phyloP scores from a whole-genome alignment of 2,113 vertebrate species.

The Trichomycterus rosablanca region DNA sequence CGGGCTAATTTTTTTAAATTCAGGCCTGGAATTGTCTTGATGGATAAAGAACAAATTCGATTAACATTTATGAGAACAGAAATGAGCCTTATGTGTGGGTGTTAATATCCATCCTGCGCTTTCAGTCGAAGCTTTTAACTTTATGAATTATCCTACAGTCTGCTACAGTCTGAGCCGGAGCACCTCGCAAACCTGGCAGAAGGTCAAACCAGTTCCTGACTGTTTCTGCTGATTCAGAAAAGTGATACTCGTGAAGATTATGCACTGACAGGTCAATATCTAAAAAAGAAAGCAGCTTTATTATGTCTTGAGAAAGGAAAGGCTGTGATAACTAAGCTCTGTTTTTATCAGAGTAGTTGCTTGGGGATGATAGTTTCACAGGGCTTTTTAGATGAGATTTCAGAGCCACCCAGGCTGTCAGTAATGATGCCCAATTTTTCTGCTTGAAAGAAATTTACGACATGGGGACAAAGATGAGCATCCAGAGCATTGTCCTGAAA shows the following conservation, averaged over 20 bases:
- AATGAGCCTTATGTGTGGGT: conserved; percentile 34
- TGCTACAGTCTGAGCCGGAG: neutral
- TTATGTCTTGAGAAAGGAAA: neutral
- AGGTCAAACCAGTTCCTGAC: neutral
- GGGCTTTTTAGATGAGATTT: conserved; percentile 16
- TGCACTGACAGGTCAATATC: neutral
- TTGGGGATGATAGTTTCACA: conserved; percentile 9
- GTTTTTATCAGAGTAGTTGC: neutral
- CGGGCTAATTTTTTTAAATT: too few species aligned
- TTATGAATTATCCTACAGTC: conserved; percentile 8
- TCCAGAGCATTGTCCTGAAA: conserved; percentile 33
- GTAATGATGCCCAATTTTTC: conserved; percentile 7
- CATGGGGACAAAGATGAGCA: conserved; percentile 25
- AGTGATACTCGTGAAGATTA: neutral
- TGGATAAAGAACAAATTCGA: conserved; percentile 23
- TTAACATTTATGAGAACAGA: conserved; percentile 16
- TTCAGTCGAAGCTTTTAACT: neutral
- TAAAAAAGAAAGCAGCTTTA: neutral
- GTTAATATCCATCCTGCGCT: conserved; percentile 10
- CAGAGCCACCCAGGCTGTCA: conserved; percentile 5
- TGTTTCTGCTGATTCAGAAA: conserved; percentile 4
- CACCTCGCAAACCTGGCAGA: neutral
- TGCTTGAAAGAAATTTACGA: conserved; percentile 29
- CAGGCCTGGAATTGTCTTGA: conserved; percentile 15
- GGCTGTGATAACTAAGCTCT: neutral